These are phyloP conservation scores for Accipiter virgatus DNA, from an alignment of 2,113 vertebrate genomes.

Conservation along the genomic window DNA sequence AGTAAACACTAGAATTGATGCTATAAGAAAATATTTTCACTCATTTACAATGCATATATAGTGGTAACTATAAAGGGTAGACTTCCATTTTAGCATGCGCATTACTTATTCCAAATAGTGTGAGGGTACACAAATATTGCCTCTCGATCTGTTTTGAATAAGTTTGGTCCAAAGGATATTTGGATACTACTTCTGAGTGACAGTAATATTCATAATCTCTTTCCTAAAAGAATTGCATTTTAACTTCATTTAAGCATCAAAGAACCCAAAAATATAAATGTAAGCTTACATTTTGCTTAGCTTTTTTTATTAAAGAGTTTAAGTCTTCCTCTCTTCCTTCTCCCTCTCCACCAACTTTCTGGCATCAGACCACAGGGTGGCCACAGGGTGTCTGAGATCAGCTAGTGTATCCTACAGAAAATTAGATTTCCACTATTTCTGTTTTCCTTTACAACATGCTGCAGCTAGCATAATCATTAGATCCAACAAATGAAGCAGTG, in stretches of 20 bases:
- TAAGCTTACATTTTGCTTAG: not conserved
- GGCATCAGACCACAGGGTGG: not conserved
- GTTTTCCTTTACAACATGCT: not conserved
- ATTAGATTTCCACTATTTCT: not conserved
- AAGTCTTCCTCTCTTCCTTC: not conserved
- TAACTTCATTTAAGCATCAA: not conserved
- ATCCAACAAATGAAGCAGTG: not conserved
- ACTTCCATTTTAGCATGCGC: not conserved
- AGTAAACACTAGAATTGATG: constrained; percentile 26
- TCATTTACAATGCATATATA: not conserved
- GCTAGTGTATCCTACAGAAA: not conserved
- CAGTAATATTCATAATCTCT: not conserved
- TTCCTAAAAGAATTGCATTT: not conserved
- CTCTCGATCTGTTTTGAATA: not conserved
- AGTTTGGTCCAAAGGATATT: not conserved
- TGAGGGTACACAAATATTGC: constrained; percentile 3
- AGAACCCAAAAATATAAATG: not conserved
- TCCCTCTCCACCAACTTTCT: not conserved
- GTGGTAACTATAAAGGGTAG: not conserved
- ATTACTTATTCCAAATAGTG: not conserved
- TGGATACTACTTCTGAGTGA: not conserved
- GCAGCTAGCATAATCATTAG: not conserved
- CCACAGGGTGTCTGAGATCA: not conserved
- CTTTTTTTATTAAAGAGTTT: not conserved
- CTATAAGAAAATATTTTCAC: constrained; percentile 19